phyloP scores from a whole-genome alignment of 2,888 invertebrate genomes.

The Lasioglossum vierecki region DNA sequence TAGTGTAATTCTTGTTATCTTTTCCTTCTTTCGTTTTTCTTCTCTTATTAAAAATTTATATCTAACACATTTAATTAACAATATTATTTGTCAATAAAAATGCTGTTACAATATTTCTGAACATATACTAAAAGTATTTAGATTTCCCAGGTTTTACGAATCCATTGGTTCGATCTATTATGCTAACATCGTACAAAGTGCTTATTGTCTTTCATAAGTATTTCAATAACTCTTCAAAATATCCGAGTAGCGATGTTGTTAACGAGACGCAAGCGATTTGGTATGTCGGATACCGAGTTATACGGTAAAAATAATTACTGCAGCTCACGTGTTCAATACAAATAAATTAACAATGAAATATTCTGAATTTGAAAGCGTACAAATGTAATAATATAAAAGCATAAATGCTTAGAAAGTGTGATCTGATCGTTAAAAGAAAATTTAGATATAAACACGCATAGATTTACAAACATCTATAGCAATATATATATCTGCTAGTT shows the following conservation, averaged over 20 bases:
- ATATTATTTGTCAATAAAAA: conserved; percentile 30
- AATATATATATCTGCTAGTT: conserved; percentile 26
- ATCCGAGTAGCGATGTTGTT: neutral
- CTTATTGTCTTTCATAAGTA: conserved; percentile 43
- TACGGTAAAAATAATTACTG: conserved; percentile 13
- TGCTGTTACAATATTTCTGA: conserved; percentile 3
- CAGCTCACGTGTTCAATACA: conserved; percentile 7
- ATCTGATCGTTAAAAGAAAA: conserved; percentile 17
- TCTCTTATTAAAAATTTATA: conserved; percentile 1
- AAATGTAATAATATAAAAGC: conserved; percentile 37
- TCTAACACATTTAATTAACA: neutral
- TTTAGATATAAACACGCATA: conserved; percentile 36
- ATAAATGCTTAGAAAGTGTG: conserved; percentile 51
- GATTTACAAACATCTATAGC: conserved; percentile 35
- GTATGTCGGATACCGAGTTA: conserved; percentile 8
- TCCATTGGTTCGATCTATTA: conserved; percentile 30
- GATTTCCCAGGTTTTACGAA: conserved; percentile 6
- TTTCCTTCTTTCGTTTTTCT: neutral
- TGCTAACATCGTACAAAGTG: conserved; percentile 36
- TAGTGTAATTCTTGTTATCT: conserved; percentile 26
- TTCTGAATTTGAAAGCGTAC: conserved; percentile 16
- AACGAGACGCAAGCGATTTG: conserved; percentile 12
- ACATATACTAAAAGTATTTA: neutral
- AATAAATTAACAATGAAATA: conserved; percentile 25
- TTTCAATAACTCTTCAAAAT: conserved; percentile 26